Evolutionary conservation across 2,113 vertebrate genomes (phyloP).

Genomic region (Dromas ardeola): DNA sequence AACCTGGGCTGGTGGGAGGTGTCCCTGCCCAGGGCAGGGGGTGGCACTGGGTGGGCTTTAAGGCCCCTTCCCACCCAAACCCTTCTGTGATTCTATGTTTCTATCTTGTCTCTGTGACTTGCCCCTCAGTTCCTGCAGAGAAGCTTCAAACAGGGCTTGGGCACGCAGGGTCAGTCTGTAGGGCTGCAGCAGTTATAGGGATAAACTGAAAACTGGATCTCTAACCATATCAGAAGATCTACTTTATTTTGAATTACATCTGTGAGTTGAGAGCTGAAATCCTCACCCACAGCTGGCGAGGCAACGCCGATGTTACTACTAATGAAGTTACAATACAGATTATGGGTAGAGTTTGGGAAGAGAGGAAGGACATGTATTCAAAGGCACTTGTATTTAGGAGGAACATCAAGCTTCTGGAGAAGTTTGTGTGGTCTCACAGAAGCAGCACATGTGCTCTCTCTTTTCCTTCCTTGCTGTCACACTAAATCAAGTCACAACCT

Average conservation of each 20-base stretch:
- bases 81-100: not conserved
- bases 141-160: not conserved
- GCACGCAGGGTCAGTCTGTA: not conserved
- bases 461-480: not conserved
- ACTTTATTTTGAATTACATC: not conserved
- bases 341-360: not conserved
- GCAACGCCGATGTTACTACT: not conserved
- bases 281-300: not conserved
- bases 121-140: not conserved
- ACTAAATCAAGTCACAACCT: not conserved
- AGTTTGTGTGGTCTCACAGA: too few relatives aligned
- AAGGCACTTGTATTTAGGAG: not conserved
- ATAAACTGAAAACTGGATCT: not conserved
- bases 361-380: not conserved
- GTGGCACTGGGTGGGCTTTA: not conserved
- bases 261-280: not conserved
- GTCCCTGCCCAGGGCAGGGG: not conserved
- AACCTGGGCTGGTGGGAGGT: not conserved
- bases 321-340: too few relatives aligned
- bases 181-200: not conserved
- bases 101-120: not conserved
- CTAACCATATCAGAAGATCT: too few relatives aligned
- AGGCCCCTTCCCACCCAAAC: not conserved
- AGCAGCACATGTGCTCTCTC: not conserved
- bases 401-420: not conserved